phyloP scores from a whole-genome alignment of 1,140 invertebrate genomes.

The Trichonephila clavipes region DNA sequence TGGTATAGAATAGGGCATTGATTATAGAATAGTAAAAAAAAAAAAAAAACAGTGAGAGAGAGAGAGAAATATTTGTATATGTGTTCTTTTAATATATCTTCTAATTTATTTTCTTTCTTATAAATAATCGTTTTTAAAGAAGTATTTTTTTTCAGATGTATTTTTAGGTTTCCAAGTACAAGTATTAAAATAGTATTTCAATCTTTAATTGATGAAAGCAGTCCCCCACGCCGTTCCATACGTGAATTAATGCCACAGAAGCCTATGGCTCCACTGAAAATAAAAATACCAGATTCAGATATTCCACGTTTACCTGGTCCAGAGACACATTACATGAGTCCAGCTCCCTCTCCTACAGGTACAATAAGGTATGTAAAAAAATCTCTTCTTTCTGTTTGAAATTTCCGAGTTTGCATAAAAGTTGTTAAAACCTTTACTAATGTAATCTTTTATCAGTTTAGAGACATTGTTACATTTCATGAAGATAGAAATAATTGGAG shows the following conservation, averaged over 20 bases:
- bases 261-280: constrained; percentile 80
- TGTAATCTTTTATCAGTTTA: not conserved
- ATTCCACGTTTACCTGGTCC: constrained; percentile 88
- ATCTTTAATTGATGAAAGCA: constrained; percentile 88
- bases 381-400: constrained; percentile 44
- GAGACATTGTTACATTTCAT: too few species aligned
- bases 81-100: not conserved
- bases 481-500: too few species aligned
- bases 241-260: constrained; percentile 76
- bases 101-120: not conserved
- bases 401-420: not conserved
- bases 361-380: constrained; percentile 84
- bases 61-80: not conserved
- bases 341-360: constrained; percentile 95
- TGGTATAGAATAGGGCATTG: too few species aligned
- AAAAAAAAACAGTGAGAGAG: too few species aligned
- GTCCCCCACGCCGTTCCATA: constrained; percentile 48
- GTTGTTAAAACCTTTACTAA: too few species aligned
- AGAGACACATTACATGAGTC: constrained; percentile 87
- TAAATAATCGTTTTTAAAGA: not conserved
- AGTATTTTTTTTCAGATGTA: constrained; percentile 86
- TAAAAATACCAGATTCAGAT: constrained; percentile 91
- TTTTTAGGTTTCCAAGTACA: constrained; percentile 97
- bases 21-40: too few species aligned
- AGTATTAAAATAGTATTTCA: constrained; percentile 97